Percentiles rank a stretch among this genome's conserved stretches.
phyloP scores from a whole-genome alignment of 2,113 vertebrate species.

The Rhegmatorhina hoffmannsi region DNA sequence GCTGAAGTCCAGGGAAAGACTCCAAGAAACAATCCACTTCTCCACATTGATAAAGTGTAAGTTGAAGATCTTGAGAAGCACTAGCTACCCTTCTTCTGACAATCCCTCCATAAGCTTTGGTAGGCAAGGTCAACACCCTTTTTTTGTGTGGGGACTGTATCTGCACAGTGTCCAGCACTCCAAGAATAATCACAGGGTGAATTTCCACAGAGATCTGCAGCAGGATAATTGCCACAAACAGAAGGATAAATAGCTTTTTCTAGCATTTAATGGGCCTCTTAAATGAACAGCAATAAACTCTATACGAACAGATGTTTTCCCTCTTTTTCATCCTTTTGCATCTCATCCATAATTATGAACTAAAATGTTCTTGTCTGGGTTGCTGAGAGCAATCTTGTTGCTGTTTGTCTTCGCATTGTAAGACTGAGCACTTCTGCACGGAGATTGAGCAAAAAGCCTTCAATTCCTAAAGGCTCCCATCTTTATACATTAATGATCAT shows the following conservation, averaged over 20 bases:
- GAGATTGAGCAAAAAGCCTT: neutral
- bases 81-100: neutral
- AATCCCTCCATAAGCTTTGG: neutral
- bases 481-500: neutral
- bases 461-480: neutral
- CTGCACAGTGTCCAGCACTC: slow-evolving; percentile 19
- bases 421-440: neutral
- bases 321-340: slow-evolving; percentile 13
- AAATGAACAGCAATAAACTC: slow-evolving; percentile 45
- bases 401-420: neutral
- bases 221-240: slow-evolving; percentile 41
- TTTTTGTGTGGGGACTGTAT: neutral
- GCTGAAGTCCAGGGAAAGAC: neutral
- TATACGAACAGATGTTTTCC: slow-evolving; percentile 46
- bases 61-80: neutral
- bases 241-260: slow-evolving; percentile 51
- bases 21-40: neutral
- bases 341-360: slow-evolving; percentile 48
- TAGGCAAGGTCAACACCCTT: neutral
- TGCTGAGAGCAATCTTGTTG: slow-evolving; percentile 39
- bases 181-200: neutral
- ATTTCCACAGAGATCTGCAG: slow-evolving; percentile 32
- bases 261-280: slow-evolving; percentile 48
- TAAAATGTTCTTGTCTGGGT: slow-evolving; percentile 49
- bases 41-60: neutral